These are phyloP conservation scores for Condylura cristata DNA, from an alignment of 2,113 vertebrate genomes.

Conservation along the genomic window DNA sequence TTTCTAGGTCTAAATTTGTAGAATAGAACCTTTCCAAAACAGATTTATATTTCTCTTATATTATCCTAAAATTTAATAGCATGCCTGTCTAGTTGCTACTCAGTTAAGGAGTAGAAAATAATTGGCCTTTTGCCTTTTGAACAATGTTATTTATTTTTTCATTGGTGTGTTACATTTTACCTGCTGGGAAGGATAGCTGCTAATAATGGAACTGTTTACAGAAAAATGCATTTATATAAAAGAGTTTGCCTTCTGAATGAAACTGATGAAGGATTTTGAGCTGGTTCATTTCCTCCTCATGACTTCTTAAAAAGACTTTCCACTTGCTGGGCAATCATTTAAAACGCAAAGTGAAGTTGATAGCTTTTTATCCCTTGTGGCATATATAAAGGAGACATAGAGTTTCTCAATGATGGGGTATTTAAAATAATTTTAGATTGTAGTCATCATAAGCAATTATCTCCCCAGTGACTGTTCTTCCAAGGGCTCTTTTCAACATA, in stretches of 20 bases:
- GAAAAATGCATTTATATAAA: conserved; percentile 45
- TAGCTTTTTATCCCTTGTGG: conserved; percentile 8
- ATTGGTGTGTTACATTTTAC: not conserved
- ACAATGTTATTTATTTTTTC: not conserved
- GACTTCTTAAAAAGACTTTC: conserved; percentile 45
- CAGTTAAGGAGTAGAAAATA: conserved; percentile 38
- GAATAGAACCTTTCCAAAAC: not conserved
- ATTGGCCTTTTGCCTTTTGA: conserved; percentile 27
- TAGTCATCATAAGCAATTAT: conserved; percentile 41
- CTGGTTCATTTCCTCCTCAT: conserved; percentile 29
- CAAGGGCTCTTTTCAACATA: not conserved
- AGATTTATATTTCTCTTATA: not conserved
- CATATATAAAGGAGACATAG: not conserved
- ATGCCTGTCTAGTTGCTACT: not conserved
- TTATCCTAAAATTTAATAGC: not conserved
- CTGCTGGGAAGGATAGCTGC: not conserved
- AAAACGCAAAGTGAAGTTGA: conserved; percentile 42
- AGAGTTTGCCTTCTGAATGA: conserved; percentile 14
- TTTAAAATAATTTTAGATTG: conserved; percentile 44
- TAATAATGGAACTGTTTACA: conserved; percentile 38
- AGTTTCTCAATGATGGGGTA: conserved; percentile 2
- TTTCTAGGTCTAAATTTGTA: not conserved
- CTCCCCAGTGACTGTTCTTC: not conserved
- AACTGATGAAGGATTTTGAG: conserved; percentile 36
- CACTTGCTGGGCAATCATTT: conserved; percentile 51